Evolutionary conservation across 2,113 vertebrate genomes (phyloP), one percentile per base, ranked within the genome.

Genomic region (Bujurquina vittata): DNA sequence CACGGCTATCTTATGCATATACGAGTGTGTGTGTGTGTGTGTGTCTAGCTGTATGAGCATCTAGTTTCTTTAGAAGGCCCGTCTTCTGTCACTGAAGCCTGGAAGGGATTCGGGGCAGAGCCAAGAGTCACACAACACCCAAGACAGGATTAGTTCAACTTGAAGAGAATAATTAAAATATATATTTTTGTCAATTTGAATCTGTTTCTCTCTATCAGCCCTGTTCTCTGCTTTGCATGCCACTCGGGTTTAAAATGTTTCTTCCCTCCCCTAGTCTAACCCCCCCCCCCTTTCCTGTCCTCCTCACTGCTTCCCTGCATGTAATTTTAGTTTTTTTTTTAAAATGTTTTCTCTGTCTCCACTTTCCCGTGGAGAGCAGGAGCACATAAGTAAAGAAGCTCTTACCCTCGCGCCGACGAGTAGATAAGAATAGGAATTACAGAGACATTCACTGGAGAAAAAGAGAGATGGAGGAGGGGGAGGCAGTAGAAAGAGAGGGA

Each of bases 401-500:
- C 91, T 92, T 89, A 90, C 92, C 79, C 92, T 84, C 74, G 31
- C 75, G 31, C 83, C 43, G 49, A 86, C 59, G 65, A 90, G 88
- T 79, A 93, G 91, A 93, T 93, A 93, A 93, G 92, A 94, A 93
- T 92, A 91, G 89, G 91, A 93, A 93, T 93, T 91, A 92, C 87
- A 90, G 91, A 87, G 80, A 86, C 91, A 87, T 91, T 92, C 89
- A 84, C 78, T 67, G 67, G 90, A 90, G 90, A 84, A 85, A 72
- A 85, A 72, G 91, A 86, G 77, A 52, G 37, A 26, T 80, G 82
- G 11, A 8, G 56, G 59, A 26, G 40, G 31, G 26, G 55, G 20
- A 37, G 23, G 67, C 9, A 23, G 65, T 11, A 31, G 60, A 78
- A 55, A 76, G 37, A 77, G 63, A 77, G 40, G 79, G 85, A 87